Percentiles rank a stretch among this genome's conserved stretches.
Evolutionary conservation across 2,888 invertebrate genomes (phyloP).

Genomic region (Girardia tigrina): DNA sequence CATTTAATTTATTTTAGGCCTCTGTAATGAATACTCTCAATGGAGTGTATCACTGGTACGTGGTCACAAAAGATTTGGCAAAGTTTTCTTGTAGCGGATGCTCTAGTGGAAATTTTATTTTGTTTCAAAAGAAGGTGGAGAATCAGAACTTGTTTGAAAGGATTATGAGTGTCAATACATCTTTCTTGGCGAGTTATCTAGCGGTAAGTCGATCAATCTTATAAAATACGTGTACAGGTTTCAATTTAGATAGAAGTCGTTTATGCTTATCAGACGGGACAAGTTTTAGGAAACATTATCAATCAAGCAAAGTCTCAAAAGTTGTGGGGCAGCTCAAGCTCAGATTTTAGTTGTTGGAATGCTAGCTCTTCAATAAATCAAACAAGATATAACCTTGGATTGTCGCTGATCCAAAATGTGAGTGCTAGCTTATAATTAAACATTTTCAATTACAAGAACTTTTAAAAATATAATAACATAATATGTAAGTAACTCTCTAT

Average conservation of each 20-base stretch:
- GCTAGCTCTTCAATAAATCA: background rate
- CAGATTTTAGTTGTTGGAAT: slow-evolving; percentile 15
- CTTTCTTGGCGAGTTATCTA: background rate
- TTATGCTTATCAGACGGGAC: slow-evolving; percentile 21
- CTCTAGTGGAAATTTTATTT: slow-evolving; percentile 16
- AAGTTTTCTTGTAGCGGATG: slow-evolving; percentile 31
- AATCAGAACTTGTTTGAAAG: background rate
- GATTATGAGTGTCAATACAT: background rate
- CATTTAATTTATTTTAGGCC: no score
- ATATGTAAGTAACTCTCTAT: no score
- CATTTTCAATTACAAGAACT: no score
- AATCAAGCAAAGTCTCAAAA: background rate
- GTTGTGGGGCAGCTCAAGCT: background rate
- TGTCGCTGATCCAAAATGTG: slow-evolving; percentile 2
- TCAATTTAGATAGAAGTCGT: background rate
- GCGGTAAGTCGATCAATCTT: background rate
- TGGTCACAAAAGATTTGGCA: slow-evolving; percentile 28
- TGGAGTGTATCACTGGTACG: slow-evolving; percentile 33
- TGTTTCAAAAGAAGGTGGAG: background rate
- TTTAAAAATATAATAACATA: no score
- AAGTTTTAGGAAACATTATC: slow-evolving; percentile 2
- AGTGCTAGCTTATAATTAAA: no score
- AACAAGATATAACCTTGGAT: background rate
- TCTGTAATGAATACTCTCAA: background rate
- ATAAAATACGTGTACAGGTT: background rate